Percentiles rank a stretch among this genome's conserved stretches.
phyloP scores from a whole-genome alignment of 2,888 invertebrate genomes.

The Thera obeliscata region DNA sequence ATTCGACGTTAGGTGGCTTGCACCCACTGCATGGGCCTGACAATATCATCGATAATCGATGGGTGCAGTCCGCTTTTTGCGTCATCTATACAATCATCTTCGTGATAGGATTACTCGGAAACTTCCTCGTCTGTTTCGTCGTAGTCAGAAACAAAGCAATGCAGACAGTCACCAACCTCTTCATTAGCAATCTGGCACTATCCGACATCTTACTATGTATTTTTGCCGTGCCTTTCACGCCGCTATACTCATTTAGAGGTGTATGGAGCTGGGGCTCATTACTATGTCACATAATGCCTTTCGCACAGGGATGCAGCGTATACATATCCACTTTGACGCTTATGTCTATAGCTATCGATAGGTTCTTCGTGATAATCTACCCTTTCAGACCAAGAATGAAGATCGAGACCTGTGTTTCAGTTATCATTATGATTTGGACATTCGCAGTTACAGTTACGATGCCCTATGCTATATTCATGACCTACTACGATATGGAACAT shows the following conservation, averaged over 20 bases:
- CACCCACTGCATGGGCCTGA: conserved; percentile 57
- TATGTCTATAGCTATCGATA: conserved; percentile 98
- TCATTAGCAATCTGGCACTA: conserved; percentile 97
- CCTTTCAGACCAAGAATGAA: conserved; percentile 97
- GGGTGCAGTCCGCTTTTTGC: conserved; percentile 89
- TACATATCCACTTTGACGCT: conserved; percentile 98
- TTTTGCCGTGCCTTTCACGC: conserved; percentile 98
- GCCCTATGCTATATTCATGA: conserved; percentile 95
- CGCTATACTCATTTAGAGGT: conserved; percentile 95
- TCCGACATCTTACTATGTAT: conserved; percentile 97
- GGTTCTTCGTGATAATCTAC: conserved; percentile 98
- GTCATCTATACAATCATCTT: conserved; percentile 93
- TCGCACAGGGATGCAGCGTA: conserved; percentile 97
- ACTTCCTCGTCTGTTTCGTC: conserved; percentile 96
- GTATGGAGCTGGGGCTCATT: conserved; percentile 97
- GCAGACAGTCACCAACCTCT: conserved; percentile 99
- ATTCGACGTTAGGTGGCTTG: conserved; percentile 50
- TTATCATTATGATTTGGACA: conserved; percentile 96
- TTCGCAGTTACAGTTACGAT: conserved; percentile 94
- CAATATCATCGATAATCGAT: conserved; percentile 86
- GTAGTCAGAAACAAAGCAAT: conserved; percentile 96
- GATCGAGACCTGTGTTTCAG: conserved; percentile 91
- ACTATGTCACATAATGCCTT: conserved; percentile 96
- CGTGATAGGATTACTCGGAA: conserved; percentile 94
- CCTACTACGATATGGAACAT: conserved; percentile 77